Evolutionary conservation across 2,797 vertebrate species (phyloP).

Genomic region (Sciaenops ocellatus): DNA sequence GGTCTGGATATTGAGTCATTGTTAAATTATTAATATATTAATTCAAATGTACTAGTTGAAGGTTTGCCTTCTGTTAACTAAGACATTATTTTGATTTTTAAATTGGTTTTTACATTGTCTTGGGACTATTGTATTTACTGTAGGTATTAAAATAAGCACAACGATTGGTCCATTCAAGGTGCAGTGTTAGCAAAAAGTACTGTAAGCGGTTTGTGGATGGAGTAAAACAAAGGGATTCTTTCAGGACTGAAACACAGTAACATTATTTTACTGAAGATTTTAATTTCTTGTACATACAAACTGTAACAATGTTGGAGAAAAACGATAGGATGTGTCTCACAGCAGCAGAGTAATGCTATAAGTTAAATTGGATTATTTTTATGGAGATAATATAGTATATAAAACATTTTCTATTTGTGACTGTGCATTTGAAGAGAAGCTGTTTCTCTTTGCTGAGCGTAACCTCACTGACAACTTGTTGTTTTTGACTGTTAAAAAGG

Average conservation of each 20-base stretch:
- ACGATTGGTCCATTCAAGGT: conserved; percentile 61
- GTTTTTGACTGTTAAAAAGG: conserved; percentile 49
- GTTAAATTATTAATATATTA: conserved; percentile 84
- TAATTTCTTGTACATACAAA: conserved; percentile 76
- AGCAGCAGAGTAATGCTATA: conserved; percentile 75
- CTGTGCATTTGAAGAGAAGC: conserved; percentile 74
- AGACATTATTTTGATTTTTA: conserved; percentile 57
- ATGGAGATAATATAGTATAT: conserved; percentile 80
- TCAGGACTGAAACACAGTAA: conserved; percentile 70
- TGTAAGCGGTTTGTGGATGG: conserved; percentile 69
- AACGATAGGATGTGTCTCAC: conserved; percentile 59
- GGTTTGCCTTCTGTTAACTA: conserved; percentile 58
- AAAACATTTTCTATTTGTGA: conserved; percentile 78
- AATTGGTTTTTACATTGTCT: conserved; percentile 67
- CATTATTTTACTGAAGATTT: conserved; percentile 78
- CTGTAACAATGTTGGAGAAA: conserved; percentile 63
- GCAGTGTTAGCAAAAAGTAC: conserved; percentile 77
- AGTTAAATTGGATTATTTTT: conserved; percentile 83
- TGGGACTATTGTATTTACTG: conserved; percentile 58
- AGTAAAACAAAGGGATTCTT: conserved; percentile 79
- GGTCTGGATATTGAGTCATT: conserved; percentile 62
- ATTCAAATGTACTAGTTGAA: conserved; percentile 69
- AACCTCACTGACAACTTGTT: conserved; percentile 71
- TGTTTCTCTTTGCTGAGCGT: conserved; percentile 56
- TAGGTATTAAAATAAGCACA: conserved; percentile 75